Evolutionary conservation across 2,888 invertebrate genomes (phyloP).

Genomic region (Eurois occulta): DNA sequence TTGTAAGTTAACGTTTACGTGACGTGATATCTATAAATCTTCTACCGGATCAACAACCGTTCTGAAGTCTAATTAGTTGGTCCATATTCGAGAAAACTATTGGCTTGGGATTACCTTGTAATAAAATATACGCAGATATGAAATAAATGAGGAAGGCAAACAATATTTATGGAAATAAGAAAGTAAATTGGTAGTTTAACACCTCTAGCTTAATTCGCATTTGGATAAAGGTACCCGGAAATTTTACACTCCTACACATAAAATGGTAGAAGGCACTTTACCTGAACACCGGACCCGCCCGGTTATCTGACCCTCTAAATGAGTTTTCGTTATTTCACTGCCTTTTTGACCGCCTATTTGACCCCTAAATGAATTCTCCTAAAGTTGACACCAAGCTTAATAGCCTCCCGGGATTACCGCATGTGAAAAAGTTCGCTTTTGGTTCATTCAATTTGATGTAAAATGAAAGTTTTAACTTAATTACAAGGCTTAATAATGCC

Average conservation of each 20-base stretch:
- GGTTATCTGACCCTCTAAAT: constrained; percentile 66
- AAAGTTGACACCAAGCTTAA: constrained; percentile 66
- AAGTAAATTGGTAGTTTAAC: constrained; percentile 32
- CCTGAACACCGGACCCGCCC: constrained; percentile 61
- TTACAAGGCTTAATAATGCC: constrained; percentile 19
- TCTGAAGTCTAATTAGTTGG: neutral
- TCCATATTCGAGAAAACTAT: neutral
- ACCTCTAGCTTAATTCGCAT: constrained; percentile 28
- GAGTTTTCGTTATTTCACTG: constrained; percentile 67
- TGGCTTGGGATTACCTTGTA: neutral
- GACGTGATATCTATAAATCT: neutral
- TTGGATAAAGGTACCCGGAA: constrained; percentile 9
- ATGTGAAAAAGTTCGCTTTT: constrained; percentile 48
- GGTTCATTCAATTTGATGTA: constrained; percentile 59
- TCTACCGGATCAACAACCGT: neutral
- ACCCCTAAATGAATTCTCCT: constrained; percentile 64
- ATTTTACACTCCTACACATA: constrained; percentile 36
- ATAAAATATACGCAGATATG: neutral
- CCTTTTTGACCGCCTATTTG: constrained; percentile 60
- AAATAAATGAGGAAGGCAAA: neutral
- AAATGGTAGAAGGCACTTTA: constrained; percentile 45
- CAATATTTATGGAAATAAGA: constrained; percentile 21
- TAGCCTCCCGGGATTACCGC: constrained; percentile 48
- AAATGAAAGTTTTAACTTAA: constrained; percentile 29
- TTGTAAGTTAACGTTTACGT: neutral